Evolutionary conservation across 2,888 invertebrate genomes (phyloP), one percentile per base, ranked within the genome.

Genomic region (Tricholauxania praeusta): DNA sequence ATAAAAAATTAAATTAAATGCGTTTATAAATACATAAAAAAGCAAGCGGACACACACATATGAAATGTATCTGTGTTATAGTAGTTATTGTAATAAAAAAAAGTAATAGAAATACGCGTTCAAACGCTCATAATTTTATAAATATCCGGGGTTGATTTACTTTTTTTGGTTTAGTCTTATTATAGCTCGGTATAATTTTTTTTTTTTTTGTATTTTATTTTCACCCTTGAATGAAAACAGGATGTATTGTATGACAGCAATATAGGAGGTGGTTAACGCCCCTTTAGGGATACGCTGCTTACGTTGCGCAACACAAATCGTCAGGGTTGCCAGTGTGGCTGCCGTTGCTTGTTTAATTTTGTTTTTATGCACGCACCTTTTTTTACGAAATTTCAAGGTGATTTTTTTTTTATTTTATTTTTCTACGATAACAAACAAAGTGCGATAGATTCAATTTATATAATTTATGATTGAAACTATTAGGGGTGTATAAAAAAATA

Each of bases 181-280:
- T 22, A 22, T 28, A 15, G 12, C 51, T 14, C 22, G 49, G 22
- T 12, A 10, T 52, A 22, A 2, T 28, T 48, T 22, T 59, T 59
- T 12, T 59, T 64, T 49, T 64, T 17, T 14, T 64, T 51, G 12
- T 49, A 4, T 49, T 49, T 28, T 17, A 48, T 51, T 47, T 51
- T 19, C 47, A 39, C 64, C 69, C 68, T 67, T 55, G n/a, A 47
- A 53, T 47, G 14, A 17, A 62, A 70, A 71, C 77, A 77, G 78
- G 78, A 78, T 72, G 72, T 75, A 75, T 75, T 72, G 74, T 76
- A 77, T 79, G 79, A 78, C 78, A 79, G 79, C 73, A 75, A 78
- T 78, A 79, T 78, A 79, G 79, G 77, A 79, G 79, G 78, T 74
- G 78, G 78, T 77, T 71, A 74, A 78, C 80, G 80, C 80, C 80